Conservation (phyloP, 1,140 invertebrate genomes). For the Ganaspis sp. region DNA sequence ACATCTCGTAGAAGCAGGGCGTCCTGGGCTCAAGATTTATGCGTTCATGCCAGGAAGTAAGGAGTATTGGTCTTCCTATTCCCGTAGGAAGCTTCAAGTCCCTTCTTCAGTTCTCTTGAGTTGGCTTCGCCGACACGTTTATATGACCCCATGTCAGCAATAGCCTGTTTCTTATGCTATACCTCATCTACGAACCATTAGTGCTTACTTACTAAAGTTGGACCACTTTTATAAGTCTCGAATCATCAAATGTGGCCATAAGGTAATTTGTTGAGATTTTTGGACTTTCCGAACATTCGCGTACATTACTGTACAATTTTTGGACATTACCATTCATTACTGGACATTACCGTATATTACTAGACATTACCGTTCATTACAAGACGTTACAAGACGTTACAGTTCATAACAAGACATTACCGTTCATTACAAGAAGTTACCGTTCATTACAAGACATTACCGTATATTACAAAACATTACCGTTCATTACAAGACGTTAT, state of each 20-base stretch:
- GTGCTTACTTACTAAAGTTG: not conserved
- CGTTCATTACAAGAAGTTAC: no score
- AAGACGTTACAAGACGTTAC: no score
- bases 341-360: no score
- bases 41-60: conserved; percentile 67
- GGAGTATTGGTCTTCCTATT: conserved; percentile 69
- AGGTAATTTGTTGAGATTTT: not conserved
- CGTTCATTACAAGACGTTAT: no score
- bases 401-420: no score
- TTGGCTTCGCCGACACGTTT: conserved; percentile 55
- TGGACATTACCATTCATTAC: no score
- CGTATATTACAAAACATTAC: no score
- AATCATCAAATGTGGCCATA: not conserved
- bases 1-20: conserved; percentile 53
- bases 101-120: conserved; percentile 62
- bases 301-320: no score
- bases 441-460: no score
- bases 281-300: no score
- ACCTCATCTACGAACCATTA: not conserved
- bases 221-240: not conserved
- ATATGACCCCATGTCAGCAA: not conserved
- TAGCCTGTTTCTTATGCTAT: not conserved
- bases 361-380: no score
- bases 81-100: conserved; percentile 58
- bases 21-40: conserved; percentile 66